Evolutionary conservation across 1,140 invertebrate genomes (phyloP), one percentile per base, ranked within the genome.

Genomic region (Procambarus clarkii): DNA sequence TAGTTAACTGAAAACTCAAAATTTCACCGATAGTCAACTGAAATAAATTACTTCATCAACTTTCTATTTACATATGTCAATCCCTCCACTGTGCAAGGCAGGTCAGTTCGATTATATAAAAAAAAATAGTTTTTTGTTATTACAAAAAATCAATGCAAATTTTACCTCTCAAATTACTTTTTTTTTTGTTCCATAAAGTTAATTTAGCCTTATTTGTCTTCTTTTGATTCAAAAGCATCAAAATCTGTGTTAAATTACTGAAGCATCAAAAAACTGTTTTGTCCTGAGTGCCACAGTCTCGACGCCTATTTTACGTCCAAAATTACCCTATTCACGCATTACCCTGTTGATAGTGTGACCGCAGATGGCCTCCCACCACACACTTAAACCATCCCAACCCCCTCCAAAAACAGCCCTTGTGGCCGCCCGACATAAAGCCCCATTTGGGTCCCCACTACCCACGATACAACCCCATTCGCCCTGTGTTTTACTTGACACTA

Each of bases 291-390:
- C 13, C 15, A 64, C 60, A 15, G 13, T 4, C 60, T 18, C 60
- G 13, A 7, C 24, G 24, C 86, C 69, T 21, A 48, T 54, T 81
- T 89, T 82, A 88, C 81, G 79, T 71, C 79, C 58, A 21, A 76
- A 79, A 89, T 89, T 82, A 89, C 54, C 87, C 87, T 82, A 89
- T 89, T 89, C 87, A 82, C 60, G n/a, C 48, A 76, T 71, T 46
- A 44, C 60, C 45, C 60, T 89, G 87, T 89, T 89, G 87, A 89
- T 79, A 83, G 60, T 81, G 79, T 89, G 87, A 89, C 87, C 87
- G 58, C 79, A 81, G 87, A 60, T 86, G 83, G n/a, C 46, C 45
- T 9, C 3, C n/a, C 79, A 82, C 21, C 3, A 74, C 1, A 3
- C 18, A 21, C 60, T 45, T 50, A 76, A 86, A 11, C 15, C 83